Base-by-base conservation (phyloP, 2,888 invertebrate genomes). In the Allophyes oxyacanthae region DNA sequence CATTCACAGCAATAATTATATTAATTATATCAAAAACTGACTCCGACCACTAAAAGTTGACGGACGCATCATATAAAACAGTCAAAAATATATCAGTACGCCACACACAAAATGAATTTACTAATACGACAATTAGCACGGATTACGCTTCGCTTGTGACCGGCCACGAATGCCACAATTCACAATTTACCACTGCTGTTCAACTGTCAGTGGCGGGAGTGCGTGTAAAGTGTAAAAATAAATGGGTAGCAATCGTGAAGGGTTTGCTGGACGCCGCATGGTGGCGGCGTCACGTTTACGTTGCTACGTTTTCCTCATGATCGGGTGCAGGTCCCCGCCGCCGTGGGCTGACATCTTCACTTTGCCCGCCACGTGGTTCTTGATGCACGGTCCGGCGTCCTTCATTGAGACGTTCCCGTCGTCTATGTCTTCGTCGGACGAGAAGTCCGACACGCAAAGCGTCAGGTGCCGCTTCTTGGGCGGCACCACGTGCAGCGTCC, bases 381-480 rank as follows among this genome's bases (percentile, higher is more conserved):
- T 92, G 34, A 84, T 82, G 56, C 87, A 81, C 1, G 90, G 88
- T 1, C 85, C 84, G 13, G 88, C 88, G 71, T 90, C 90, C 67
- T 88, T 90, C 34, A 91, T 85, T 0, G 89, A 82, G 25, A 85
- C 81, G 25, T 62, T 69, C 0, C 81, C 69, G 15, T 87, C 86
- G 10, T 86, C 88, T 42, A 86, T 55, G 11, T 92, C 92, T 36
- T 92, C 92, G 60, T 92, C 92, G 2, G 92, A 91, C 4, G 92
- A 92, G 66, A 87, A 89, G 68, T 93, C 91, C 13, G 93, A 91
- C 26, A 85, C 90, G 63, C 91, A 92, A 46, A 87, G 69, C 25
- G 88, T 85, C 44, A 92, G 70, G 73, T 92, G 92, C 48, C 92
- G 82, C 71, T 92, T 93, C 74, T 93, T 93, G 0, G 92, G 90